phyloP scores from a whole-genome alignment of 2,113 vertebrate species.

The Camarhynchus parvulus region DNA sequence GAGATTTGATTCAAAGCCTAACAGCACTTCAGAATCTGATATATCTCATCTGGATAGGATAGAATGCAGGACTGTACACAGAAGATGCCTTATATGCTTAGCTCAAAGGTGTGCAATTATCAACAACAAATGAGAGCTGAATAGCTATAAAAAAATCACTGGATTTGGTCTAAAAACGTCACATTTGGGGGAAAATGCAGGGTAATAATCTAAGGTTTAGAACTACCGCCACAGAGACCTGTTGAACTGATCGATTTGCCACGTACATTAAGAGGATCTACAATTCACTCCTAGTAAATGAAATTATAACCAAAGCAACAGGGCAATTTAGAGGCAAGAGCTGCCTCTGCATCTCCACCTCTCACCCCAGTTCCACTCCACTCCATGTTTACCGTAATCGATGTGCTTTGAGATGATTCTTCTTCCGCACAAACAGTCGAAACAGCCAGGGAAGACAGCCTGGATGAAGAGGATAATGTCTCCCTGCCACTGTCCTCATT shows the following conservation, averaged over 20 bases:
- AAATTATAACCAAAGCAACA: background rate
- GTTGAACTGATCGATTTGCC: background rate
- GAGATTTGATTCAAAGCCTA: background rate
- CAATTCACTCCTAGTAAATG: background rate
- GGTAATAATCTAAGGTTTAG: background rate
- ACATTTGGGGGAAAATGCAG: background rate
- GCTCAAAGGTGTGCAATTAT: background rate
- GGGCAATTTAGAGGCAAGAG: background rate
- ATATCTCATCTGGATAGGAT: background rate
- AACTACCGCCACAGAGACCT: background rate
- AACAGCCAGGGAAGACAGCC: conserved; percentile 70
- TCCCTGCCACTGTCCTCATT: conserved; percentile 74
- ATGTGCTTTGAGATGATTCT: conserved; percentile 65
- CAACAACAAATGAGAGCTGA: background rate
- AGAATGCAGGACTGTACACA: background rate
- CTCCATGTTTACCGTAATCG: conserved; percentile 64
- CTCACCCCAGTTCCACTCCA: background rate
- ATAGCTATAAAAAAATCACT: background rate
- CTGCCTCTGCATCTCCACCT: background rate
- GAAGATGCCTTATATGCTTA: background rate
- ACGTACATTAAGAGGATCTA: accelerated
- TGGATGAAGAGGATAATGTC: conserved; percentile 55
- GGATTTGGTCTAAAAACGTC: background rate
- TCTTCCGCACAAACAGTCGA: conserved; percentile 73
- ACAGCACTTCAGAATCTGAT: background rate